Conservation (phyloP, 1,140 invertebrate genomes). For the Battus philenor region DNA sequence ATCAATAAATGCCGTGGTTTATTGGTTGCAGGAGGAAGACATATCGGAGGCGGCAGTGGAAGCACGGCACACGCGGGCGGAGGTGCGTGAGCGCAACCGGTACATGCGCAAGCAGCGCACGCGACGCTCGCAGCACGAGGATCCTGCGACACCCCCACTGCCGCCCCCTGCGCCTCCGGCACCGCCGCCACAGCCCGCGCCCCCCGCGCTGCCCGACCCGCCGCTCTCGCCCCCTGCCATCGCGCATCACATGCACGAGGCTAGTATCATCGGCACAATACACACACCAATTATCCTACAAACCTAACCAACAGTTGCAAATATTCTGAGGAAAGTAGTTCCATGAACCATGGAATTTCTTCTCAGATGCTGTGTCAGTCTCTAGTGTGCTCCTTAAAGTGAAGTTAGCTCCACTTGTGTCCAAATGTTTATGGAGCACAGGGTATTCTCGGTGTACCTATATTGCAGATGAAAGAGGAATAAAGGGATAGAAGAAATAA, state of each 20-base stretch:
- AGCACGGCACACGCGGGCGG: conserved; percentile 83
- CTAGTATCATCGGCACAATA: conserved; percentile 16
- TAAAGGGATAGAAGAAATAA: no score
- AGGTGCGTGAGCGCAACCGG: conserved; percentile 86
- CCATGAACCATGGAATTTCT: no score
- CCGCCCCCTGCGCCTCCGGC: conserved; percentile 54
- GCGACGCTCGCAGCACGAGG: conserved; percentile 79
- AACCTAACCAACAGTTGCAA: no score
- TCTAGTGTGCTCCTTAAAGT: no score
- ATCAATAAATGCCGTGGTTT: conserved; percentile 56
- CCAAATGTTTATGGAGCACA: no score
- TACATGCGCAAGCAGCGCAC: conserved; percentile 83
- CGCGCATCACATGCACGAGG: conserved; percentile 20
- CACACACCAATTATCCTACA: not conserved
- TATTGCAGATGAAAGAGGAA: no score
- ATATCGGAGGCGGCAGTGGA: conserved; percentile 83
- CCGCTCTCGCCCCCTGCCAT: no score
- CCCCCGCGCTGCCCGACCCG: not conserved
- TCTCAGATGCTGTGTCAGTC: no score
- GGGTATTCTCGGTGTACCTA: no score
- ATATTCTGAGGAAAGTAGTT: no score
- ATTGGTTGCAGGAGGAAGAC: conserved; percentile 81
- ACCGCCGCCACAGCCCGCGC: conserved; percentile 13
- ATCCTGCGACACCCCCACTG: conserved; percentile 74
- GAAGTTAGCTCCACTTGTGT: no score